Percentiles rank a stretch among this genome's conserved stretches.
Conservation (phyloP, 2,888 invertebrate genomes). For the Oithona nana region DNA sequence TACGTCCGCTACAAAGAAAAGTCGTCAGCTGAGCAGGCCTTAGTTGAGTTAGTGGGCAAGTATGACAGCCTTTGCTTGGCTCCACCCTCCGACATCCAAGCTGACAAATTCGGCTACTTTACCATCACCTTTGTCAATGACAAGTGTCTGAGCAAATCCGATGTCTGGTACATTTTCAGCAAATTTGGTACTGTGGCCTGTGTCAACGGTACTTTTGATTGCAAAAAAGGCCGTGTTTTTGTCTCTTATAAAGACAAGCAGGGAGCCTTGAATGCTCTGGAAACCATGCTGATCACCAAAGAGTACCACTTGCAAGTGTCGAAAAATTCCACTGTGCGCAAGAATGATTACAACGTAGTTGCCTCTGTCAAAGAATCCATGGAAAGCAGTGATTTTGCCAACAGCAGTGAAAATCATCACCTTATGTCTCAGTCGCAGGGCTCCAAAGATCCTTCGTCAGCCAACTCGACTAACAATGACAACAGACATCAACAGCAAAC, state of each 20-base stretch:
- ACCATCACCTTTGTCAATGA: slow-evolving; percentile 17
- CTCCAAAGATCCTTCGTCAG: background rate
- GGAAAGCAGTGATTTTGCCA: background rate
- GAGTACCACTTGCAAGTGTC: slow-evolving; percentile 17
- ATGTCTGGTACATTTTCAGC: slow-evolving; percentile 17
- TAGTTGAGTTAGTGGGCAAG: slow-evolving; percentile 15
- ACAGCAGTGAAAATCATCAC: background rate
- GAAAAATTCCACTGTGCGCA: slow-evolving; percentile 17
- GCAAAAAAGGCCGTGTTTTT: slow-evolving; percentile 17
- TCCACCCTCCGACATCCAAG: slow-evolving; percentile 16
- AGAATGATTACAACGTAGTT: slow-evolving; percentile 16
- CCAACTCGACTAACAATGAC: background rate
- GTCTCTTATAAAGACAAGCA: slow-evolving; percentile 18
- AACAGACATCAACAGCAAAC: background rate
- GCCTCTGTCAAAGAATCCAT: background rate
- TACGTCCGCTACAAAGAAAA: slow-evolving; percentile 17
- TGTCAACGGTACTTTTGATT: slow-evolving; percentile 18
- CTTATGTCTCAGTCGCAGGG: too few relatives aligned
- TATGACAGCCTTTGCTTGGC: slow-evolving; percentile 15
- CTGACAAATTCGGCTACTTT: slow-evolving; percentile 16
- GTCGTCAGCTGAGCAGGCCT: slow-evolving; percentile 17
- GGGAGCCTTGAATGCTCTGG: slow-evolving; percentile 16
- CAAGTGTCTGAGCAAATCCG: slow-evolving; percentile 14
- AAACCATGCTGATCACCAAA: slow-evolving; percentile 18
- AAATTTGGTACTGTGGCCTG: slow-evolving; percentile 17